These are phyloP conservation scores for Stenchaetothrips biformis DNA, from an alignment of 2,888 invertebrate species.

Conservation along the genomic window DNA sequence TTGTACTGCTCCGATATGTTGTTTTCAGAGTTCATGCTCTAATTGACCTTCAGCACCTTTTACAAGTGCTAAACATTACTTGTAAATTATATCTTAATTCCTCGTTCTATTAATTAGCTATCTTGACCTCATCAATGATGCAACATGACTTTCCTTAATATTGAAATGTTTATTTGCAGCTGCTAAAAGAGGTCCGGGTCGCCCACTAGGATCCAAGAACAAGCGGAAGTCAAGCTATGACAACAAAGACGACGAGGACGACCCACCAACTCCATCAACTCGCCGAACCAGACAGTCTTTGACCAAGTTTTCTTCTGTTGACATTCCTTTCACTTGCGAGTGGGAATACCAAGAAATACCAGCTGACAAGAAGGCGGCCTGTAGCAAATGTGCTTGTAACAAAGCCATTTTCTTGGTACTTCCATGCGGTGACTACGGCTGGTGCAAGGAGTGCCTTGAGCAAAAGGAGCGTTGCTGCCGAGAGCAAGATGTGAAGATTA, in stretches of 20 bases:
- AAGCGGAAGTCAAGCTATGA: neutral
- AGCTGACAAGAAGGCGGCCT: neutral
- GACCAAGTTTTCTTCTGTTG: neutral
- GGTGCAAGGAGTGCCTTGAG: neutral
- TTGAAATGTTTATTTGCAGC: neutral
- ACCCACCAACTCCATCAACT: neutral
- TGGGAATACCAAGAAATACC: neutral
- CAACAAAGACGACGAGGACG: neutral
- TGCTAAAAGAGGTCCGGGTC: neutral
- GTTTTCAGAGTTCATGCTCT: too few species aligned
- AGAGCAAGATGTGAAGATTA: neutral
- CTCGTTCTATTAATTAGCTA: too few species aligned
- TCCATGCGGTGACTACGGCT: neutral
- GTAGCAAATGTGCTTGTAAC: slow-evolving; percentile 1
- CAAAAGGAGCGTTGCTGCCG: neutral
- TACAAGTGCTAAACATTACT: too few species aligned
- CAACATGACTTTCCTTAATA: too few species aligned
- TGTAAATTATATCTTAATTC: too few species aligned
- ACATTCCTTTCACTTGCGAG: neutral
- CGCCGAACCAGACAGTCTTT: neutral
- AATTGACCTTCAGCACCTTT: too few species aligned
- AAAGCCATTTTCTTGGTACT: neutral
- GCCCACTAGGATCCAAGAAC: neutral
- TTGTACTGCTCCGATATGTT: too few species aligned
- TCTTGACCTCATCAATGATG: too few species aligned